phyloP scores from a whole-genome alignment of 2,888 invertebrate genomes.

The Toxonevra muliebris region DNA sequence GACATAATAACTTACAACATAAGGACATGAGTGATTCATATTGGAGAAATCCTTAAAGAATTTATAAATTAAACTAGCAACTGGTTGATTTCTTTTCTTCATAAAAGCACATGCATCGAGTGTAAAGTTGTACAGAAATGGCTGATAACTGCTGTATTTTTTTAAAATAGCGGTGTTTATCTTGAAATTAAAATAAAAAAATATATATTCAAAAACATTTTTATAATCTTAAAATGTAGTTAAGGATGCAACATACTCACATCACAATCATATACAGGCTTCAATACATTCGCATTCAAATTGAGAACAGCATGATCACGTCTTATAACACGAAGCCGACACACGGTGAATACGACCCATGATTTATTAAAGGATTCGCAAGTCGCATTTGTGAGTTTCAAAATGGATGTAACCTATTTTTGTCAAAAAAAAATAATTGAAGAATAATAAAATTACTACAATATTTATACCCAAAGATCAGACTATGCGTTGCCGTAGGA shows the following conservation, averaged over 20 bases:
- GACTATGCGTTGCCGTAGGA: too few relatives aligned
- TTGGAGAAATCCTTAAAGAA: slow-evolving; percentile 4
- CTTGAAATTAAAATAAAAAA: neutral
- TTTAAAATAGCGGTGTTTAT: neutral
- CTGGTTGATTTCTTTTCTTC: slow-evolving; percentile 5
- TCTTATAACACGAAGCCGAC: slow-evolving; percentile 14
- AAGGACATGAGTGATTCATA: slow-evolving; percentile 20
- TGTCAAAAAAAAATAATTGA: too few relatives aligned
- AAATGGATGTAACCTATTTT: neutral
- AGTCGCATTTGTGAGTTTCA: slow-evolving; percentile 5
- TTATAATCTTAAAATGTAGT: too few relatives aligned
- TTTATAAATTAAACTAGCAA: slow-evolving; percentile 6
- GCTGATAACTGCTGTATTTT: slow-evolving; percentile 17
- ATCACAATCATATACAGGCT: neutral
- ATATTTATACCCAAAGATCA: too few relatives aligned
- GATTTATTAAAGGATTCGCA: slow-evolving; percentile 21
- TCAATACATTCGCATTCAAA: neutral
- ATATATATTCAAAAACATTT: too few relatives aligned
- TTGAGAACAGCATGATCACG: neutral
- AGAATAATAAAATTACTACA: too few relatives aligned
- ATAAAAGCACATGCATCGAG: neutral
- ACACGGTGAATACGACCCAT: slow-evolving; percentile 7
- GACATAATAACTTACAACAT: slow-evolving; percentile 8
- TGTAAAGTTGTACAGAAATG: slow-evolving; percentile 11
- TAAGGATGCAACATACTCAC: too few relatives aligned